Evolutionary conservation across 2,797 vertebrate genomes (phyloP).

Genomic region (Psittacula derbiana): DNA sequence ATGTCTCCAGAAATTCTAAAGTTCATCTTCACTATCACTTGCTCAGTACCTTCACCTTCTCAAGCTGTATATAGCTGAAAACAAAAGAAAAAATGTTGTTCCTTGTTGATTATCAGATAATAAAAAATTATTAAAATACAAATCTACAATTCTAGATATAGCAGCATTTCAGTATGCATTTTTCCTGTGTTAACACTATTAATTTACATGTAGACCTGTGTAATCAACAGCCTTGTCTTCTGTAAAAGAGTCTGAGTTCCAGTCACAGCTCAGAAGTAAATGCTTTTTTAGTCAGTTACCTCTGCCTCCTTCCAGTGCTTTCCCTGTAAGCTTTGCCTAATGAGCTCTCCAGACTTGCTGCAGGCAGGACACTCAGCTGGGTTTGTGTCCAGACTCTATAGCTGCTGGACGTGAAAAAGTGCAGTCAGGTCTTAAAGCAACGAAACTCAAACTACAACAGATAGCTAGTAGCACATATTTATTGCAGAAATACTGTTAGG

Average conservation of each 20-base stretch:
- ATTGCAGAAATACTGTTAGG: not conserved
- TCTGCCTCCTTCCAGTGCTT: not conserved
- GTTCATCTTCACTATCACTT: not conserved
- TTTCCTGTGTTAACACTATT: not conserved
- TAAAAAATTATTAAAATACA: not conserved
- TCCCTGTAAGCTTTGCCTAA: constrained; percentile 16
- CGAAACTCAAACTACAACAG: not conserved
- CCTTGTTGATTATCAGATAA: not conserved
- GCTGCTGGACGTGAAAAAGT: not conserved
- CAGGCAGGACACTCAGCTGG: not conserved
- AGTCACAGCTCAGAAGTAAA: not conserved
- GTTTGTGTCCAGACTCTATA: not conserved
- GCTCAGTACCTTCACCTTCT: not conserved
- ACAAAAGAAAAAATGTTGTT: not conserved
- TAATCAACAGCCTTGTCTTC: not conserved
- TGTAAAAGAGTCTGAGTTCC: not conserved
- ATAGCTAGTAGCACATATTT: not conserved
- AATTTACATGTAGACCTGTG: not conserved
- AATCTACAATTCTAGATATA: not conserved
- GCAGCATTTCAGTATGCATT: not conserved
- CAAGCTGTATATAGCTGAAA: not conserved
- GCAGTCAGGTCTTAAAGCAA: not conserved
- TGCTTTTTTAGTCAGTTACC: not conserved
- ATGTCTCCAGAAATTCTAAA: not conserved
- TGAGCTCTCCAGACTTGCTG: constrained; percentile 12